Base-by-base conservation (phyloP, 2,113 vertebrate species). In the Aythya baeri region DNA sequence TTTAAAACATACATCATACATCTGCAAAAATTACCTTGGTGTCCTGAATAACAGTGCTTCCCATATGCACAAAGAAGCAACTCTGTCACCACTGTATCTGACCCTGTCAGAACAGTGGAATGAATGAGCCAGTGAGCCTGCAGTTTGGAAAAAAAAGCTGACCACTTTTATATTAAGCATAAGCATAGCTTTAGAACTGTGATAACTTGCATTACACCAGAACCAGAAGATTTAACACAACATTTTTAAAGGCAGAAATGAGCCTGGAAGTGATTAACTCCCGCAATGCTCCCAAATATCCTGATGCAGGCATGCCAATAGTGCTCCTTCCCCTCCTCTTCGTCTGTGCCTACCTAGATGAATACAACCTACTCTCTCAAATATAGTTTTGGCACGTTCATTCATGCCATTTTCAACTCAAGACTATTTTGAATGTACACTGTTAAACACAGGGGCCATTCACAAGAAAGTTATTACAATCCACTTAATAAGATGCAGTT, bases 221-320 rank as follows among this genome's bases (percentile, higher is more conserved):
- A 85, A 91, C 31, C 36, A 74, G 32, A 88, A 85, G 70, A 81
- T 77, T 77, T 86, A 55, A 91, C 84, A 94, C 7, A 29, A 36
- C 36, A 44, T 89, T 94, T 93, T 77, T 44, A 83, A 93, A 84
- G 57, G 77, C 83, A 95, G 91, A 75, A 95, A 88, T 0, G 4
- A 86, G 66, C 65, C 95, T 97, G 92, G 92, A 96, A 96, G 52
- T 76, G 36, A 95, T 95, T 91, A 95, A 93, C 74, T 92, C 54
- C 62, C 76, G 86, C 63, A 91, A 22, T 8, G 26, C 68, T 95
- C 82, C 72, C 82, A 91, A 88, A 86, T 94, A 86, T 25, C 72
- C 65, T 66, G 34, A 52, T 54, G 76, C 34, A 86, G 52, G 70
- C 72, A 86, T 52, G 76, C 88, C 88, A 96, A 65, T 76, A 88